Evolutionary conservation across 2,797 vertebrate genomes (phyloP).

Genomic region (Acanthurus tractus): DNA sequence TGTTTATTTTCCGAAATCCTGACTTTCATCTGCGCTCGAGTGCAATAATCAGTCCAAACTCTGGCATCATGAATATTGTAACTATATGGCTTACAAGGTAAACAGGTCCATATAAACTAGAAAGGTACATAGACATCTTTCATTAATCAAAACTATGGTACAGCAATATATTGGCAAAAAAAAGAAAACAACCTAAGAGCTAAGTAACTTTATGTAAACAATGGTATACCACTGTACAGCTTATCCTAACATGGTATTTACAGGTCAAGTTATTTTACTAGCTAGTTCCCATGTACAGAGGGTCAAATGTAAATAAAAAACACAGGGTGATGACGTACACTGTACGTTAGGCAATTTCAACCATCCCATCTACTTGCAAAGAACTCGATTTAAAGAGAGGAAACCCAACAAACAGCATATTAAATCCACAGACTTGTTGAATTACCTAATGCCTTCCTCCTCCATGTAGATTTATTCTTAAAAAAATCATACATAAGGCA

Average conservation of each 20-base stretch:
- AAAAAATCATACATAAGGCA: slow-evolving; percentile 81
- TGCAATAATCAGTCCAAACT: slow-evolving; percentile 86
- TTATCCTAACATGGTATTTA: slow-evolving; percentile 92
- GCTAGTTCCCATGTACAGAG: slow-evolving; percentile 76
- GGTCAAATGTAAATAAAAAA: slow-evolving; percentile 84
- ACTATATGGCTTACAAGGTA: slow-evolving; percentile 91
- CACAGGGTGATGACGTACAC: slow-evolving; percentile 76
- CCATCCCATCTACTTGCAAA: slow-evolving; percentile 71
- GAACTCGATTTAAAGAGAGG: slow-evolving; percentile 59
- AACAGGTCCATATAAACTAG: slow-evolving; percentile 89
- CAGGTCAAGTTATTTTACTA: slow-evolving; percentile 84
- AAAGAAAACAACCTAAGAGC: slow-evolving; percentile 82
- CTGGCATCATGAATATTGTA: slow-evolving; percentile 84
- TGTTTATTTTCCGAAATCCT: slow-evolving; percentile 55
- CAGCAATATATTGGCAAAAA: slow-evolving; percentile 89
- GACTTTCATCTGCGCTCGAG: slow-evolving; percentile 80
- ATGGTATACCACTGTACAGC: slow-evolving; percentile 93
- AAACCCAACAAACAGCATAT: slow-evolving; percentile 62
- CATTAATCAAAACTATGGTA: slow-evolving; percentile 86
- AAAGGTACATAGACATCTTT: slow-evolving; percentile 85
- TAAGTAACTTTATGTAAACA: slow-evolving; percentile 97
- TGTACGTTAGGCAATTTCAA: slow-evolving; percentile 74
- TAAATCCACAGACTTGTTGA: slow-evolving; percentile 55
- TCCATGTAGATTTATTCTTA: slow-evolving; percentile 24
- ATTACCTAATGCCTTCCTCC: slow-evolving; percentile 52